A percentile compares a stretch with the other conserved stretches of the same genome.
phyloP scores from a whole-genome alignment of 1,140 invertebrate species.

The Hylaeus volcanicus region DNA sequence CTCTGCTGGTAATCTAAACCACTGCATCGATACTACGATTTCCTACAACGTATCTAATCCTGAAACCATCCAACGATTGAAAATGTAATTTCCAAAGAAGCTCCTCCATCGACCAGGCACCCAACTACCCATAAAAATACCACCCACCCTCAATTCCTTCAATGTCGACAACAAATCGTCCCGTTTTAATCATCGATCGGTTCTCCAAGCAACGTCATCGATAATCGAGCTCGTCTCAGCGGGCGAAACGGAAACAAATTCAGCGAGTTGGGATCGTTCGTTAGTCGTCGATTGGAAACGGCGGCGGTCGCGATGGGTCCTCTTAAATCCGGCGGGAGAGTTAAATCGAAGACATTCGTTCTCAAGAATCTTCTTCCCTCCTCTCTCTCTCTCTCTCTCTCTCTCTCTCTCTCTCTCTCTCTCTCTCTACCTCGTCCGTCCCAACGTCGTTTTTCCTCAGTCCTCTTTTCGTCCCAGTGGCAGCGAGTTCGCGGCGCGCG shows the following conservation, averaged over 20 bases:
- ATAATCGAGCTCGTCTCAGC: background rate
- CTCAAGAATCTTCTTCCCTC: conserved; percentile 15
- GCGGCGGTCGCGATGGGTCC: conserved; percentile 27
- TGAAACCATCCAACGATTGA: too few relatives aligned
- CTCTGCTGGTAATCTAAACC: too few relatives aligned
- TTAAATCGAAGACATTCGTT: conserved; percentile 64
- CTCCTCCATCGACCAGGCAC: too few relatives aligned
- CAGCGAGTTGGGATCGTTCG: conserved; percentile 47
- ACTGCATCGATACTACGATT: too few relatives aligned
- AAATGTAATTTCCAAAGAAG: too few relatives aligned
- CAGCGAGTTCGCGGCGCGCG: background rate
- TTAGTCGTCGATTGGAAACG: conserved; percentile 52
- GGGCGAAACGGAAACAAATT: conserved; percentile 25
- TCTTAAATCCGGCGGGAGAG: conserved; percentile 48
- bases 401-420: background rate
- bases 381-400: background rate
- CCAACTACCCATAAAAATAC: too few relatives aligned
- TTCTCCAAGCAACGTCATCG: too few relatives aligned
- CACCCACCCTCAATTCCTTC: too few relatives aligned
- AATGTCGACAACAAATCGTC: too few relatives aligned
- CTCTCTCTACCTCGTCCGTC: conserved; percentile 11
- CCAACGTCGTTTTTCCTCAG: conserved; percentile 48
- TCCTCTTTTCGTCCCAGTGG: background rate
- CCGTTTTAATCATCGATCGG: too few relatives aligned
- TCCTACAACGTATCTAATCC: too few relatives aligned